Evolutionary conservation across 1,140 invertebrate species (phyloP).

Genomic region (Ditylenchus dipsaci): DNA sequence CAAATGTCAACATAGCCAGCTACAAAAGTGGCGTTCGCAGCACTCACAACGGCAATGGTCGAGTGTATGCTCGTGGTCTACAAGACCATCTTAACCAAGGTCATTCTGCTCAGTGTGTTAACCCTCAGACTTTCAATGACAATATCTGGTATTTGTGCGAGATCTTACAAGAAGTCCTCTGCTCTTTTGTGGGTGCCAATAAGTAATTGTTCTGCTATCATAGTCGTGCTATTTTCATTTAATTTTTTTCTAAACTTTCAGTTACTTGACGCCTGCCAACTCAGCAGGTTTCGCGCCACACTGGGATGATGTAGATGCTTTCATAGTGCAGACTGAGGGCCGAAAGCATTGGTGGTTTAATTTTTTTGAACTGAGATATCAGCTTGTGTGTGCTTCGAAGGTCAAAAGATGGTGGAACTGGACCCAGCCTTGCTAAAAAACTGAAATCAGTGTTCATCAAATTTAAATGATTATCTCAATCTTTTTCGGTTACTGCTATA

Average conservation of each 20-base stretch:
- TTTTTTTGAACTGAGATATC: no score
- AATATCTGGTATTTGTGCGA: conserved; percentile 66
- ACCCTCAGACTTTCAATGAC: conserved; percentile 81
- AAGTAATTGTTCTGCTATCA: conserved; percentile 64
- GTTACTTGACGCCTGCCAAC: conserved; percentile 35
- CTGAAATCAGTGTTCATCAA: no score
- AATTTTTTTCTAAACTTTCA: conserved; percentile 15
- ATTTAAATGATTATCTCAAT: no score
- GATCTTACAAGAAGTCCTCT: conserved; percentile 86
- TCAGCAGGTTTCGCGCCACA: conserved; percentile 36
- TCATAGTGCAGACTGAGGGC: conserved; percentile 90
- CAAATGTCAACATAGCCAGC: conserved; percentile 49
- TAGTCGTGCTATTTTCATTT: neutral
- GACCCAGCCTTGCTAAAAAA: no score
- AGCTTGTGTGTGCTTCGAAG: no score
- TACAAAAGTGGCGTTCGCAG: conserved; percentile 45
- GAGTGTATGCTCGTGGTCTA: conserved; percentile 36
- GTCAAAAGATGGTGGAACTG: no score
- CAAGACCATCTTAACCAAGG: conserved; percentile 31
- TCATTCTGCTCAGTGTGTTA: conserved; percentile 71
- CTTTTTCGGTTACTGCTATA: no score
- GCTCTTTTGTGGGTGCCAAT: conserved; percentile 86
- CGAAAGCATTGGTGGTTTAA: conserved; percentile 83
- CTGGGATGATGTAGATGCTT: conserved; percentile 92
- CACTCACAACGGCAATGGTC: conserved; percentile 53